These are phyloP conservation scores for Daubentonia madagascariensis DNA, from an alignment of 2,113 vertebrate species.

Conservation along the genomic window DNA sequence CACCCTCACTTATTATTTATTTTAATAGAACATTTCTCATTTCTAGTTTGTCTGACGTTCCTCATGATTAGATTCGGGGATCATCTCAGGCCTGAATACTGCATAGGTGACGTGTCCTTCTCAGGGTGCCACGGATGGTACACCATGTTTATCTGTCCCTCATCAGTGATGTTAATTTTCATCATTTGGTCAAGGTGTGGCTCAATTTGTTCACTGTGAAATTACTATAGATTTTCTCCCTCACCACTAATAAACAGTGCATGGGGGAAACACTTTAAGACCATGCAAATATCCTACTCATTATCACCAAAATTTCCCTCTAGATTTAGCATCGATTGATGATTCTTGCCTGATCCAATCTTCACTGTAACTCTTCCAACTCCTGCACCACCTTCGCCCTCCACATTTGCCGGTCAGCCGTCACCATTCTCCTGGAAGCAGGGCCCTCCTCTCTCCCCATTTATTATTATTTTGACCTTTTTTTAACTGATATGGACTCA, in stretches of 20 bases:
- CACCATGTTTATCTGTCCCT: neutral
- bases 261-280: neutral
- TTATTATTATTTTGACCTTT: neutral
- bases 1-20: neutral
- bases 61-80: neutral
- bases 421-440: neutral
- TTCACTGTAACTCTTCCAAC: neutral
- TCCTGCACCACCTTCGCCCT: neutral
- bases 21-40: neutral
- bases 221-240: neutral
- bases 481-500: neutral
- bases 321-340: neutral
- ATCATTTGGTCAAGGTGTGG: neutral
- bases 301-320: neutral
- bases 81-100: neutral
- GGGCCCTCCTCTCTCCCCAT: neutral
- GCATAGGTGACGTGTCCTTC: neutral
- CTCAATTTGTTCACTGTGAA: neutral
- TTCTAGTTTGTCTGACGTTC: neutral
- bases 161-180: neutral
- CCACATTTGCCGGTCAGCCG: no score
- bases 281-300: neutral
- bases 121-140: neutral
- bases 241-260: neutral
- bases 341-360: neutral